Conservation (phyloP, 1,140 invertebrate genomes). For the Papilio dardanus region DNA sequence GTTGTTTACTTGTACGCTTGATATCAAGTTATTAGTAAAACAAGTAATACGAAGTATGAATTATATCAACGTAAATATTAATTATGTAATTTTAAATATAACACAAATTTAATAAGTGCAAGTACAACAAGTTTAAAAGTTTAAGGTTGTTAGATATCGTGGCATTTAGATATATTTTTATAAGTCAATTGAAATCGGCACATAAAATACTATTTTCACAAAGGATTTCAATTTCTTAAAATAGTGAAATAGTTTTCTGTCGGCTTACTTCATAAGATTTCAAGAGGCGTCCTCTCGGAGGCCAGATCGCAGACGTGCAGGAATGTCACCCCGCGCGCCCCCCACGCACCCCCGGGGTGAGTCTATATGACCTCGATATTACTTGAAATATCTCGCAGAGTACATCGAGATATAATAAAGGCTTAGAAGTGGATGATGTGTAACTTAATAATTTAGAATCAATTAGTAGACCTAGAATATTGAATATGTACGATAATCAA, state of each 20-base stretch:
- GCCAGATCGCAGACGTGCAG: conserved; percentile 18
- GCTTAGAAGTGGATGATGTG: background rate
- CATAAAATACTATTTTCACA: background rate
- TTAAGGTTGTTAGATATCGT: too few species aligned
- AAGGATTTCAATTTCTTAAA: background rate
- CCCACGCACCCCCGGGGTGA: background rate
- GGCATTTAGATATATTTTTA: background rate
- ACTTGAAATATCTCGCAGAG: conserved; percentile 2
- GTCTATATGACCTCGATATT: conserved; percentile 42
- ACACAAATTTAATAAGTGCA: too few species aligned
- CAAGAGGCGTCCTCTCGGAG: background rate
- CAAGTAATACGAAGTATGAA: too few species aligned
- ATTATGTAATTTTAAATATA: too few species aligned
- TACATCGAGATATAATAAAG: conserved; percentile 7
- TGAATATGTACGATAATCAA: background rate
- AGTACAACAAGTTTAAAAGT: too few species aligned
- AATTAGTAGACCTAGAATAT: background rate
- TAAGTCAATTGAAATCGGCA: background rate
- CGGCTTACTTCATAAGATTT: conserved; percentile 20
- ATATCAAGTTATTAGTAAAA: background rate
- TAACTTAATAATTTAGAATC: background rate
- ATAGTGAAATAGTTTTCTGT: conserved; percentile 25
- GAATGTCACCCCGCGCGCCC: conserved; percentile 7
- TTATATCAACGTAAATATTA: too few species aligned
- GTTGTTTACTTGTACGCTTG: background rate